phyloP scores from a whole-genome alignment of 2,797 vertebrate species.

The Phyllotis vaccarum region DNA sequence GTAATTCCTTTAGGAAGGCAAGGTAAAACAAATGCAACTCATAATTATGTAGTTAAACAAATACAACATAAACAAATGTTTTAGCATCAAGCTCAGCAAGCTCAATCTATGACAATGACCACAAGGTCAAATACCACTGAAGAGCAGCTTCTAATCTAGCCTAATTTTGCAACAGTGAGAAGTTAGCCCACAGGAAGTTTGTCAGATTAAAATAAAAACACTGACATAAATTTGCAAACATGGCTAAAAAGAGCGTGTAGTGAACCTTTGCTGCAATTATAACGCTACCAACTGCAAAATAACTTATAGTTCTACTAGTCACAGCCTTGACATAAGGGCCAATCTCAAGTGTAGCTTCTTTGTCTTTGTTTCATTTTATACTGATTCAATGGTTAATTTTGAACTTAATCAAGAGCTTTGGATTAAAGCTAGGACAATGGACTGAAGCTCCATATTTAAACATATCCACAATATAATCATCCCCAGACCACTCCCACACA shows the following conservation, averaged over 20 bases:
- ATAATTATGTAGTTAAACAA: too few species aligned
- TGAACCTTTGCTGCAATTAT: not conserved
- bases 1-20: too few species aligned
- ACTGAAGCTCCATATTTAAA: not conserved
- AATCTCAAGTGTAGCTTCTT: not conserved
- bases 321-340: not conserved
- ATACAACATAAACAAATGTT: too few species aligned
- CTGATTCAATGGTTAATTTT: not conserved
- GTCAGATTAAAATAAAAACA: not conserved
- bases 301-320: not conserved
- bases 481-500: too few species aligned
- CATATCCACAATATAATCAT: not conserved
- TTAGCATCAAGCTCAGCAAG: not conserved
- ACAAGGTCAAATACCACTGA: too few species aligned
- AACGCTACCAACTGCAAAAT: not conserved
- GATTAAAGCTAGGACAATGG: not conserved
- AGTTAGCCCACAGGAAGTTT: not conserved
- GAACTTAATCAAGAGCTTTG: not conserved
- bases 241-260: not conserved
- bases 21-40: too few species aligned
- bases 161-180: too few species aligned
- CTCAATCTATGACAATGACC: not conserved
- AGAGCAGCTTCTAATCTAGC: not conserved
- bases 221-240: not conserved
- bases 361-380: not conserved